Evolutionary conservation across 1,140 invertebrate species (phyloP), one percentile per base, ranked within the genome.

Genomic region (Polypedilum vanderplanki): DNA sequence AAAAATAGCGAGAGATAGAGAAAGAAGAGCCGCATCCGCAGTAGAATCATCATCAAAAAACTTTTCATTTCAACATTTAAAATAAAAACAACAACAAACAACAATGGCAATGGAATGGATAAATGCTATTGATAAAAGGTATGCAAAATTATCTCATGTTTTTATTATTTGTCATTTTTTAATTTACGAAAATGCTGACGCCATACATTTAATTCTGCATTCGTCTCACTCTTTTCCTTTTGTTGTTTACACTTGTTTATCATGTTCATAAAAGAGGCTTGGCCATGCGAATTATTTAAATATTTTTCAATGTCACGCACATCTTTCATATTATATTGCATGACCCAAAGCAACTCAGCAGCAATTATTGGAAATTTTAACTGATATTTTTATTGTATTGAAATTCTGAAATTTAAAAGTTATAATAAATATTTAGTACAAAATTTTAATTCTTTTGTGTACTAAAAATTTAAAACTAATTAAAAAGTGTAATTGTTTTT

Each of bases 71-170:
- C 24, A 33, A 33, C 24, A 33, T n/a, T n/a, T n/a, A n/a, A 12
- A 4, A 57, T n/a, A 57, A 15, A n/a, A 57, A 12, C n/a, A n/a
- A n/a, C 46, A n/a, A n/a, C 15, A 57, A 4, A 57, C 15, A 64
- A 79, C 78, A 77, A 82, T 83, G 82, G 82, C 82, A 20, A 83
- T 83, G 79, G 83, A 83, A 80, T 83, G 83, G 83, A 82, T 83
- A 77, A 83, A 81, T 24, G 83, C 83, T 46, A 83, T 83, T 80
- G 83, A 83, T 80, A 83, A 83, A 77, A 80, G 83, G 83, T 83
- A 77, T 79, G 73, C 46, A 57, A 57, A 33, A 57, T 57, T 57
- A 15, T 57, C 15, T 57, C n/a, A 9, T n/a, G n/a, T 33, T 5
- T 33, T 1, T 33, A 33, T n/a, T n/a, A 33, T 33, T 33, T 33